Percentiles rank a stretch among this genome's conserved stretches.
Conservation (phyloP, 37 sponge, comb jelly and placozoan species). For the Cladorhizidae sp. region DNA sequence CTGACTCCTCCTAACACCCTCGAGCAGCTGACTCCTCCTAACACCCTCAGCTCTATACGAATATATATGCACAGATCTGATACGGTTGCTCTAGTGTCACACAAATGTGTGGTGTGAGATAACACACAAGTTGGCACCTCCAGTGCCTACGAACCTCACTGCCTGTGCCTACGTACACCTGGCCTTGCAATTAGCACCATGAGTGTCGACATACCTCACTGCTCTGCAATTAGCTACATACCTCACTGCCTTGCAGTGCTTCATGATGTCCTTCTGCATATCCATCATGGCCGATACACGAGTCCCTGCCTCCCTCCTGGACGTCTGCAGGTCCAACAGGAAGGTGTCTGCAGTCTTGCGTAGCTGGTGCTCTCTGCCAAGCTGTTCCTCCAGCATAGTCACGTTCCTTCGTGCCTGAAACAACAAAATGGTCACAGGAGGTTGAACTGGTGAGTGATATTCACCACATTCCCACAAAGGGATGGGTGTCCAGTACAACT, state of each 20-base stretch:
- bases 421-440: too few species aligned
- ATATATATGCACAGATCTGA: too few species aligned
- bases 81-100: too few species aligned
- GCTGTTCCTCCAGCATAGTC: conserved; percentile 16
- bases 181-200: too few species aligned
- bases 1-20: too few species aligned
- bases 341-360: conserved; percentile 42
- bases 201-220: neutral
- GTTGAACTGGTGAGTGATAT: too few species aligned
- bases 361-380: conserved; percentile 49
- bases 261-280: conserved; percentile 3
- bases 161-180: neutral
- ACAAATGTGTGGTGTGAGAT: too few species aligned
- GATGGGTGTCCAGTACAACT: too few species aligned
- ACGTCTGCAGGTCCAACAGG: conserved; percentile 54
- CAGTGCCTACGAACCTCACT: neutral
- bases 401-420: conserved; percentile 35
- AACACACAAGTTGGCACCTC: neutral
- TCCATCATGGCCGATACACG: conserved; percentile 11
- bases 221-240: conserved; percentile 1
- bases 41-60: too few species aligned
- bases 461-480: too few species aligned
- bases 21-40: too few species aligned
- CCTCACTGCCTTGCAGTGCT: conserved; percentile 50
- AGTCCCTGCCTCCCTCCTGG: conserved; percentile 2